Base-by-base conservation (phyloP, 2,888 invertebrate species). In the Serripes groenlandicus region DNA sequence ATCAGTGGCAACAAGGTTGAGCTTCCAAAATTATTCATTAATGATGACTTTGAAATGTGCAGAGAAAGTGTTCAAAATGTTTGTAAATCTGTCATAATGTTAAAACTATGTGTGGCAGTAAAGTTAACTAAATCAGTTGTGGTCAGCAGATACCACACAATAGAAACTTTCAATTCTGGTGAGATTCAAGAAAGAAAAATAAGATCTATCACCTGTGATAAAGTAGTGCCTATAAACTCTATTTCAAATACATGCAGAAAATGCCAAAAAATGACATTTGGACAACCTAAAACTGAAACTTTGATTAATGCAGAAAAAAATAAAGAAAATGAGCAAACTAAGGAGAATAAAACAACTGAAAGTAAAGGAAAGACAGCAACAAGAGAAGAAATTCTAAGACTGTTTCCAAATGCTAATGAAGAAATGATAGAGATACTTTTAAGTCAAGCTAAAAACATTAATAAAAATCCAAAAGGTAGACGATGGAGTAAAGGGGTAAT, bases 391-490 rank as follows among this genome's bases (percentile, higher is more conserved):
- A 68, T 68, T 35, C 64, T 49, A 35, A 70, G 73, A 28, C 30
- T 83, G 23, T 54, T 83, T n/a, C 80, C 79, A 42, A 42, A 42
- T 54, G 77, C 71, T 28, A 60, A 30, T 7, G 35, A 69, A 28
- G 77, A 84, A 56, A 81, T 81, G 84, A 28, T 78, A 18, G 75
- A 78, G 28, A 26, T 84, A 9, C 11, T 84, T 30, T 28, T 79
- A 15, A 70, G 66, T 35, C 84, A 84, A 49, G 71, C 78, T 30
- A 23, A 72, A 62, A 84, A 84, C 28, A 30, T 49, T n/a, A 49
- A 30, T 60, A 42, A 56, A 54, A 54, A 73, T 34, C 76, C 76
- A 9, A 49, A 42, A 64, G 83, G 78, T 21, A 58, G 83, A 37
- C 34, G 78, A 9, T 84, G 81, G 84, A 69, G 28, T 28, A 58